These are phyloP conservation scores for Rhyacophila brunnea DNA, from an alignment of 1,140 invertebrate genomes.

Conservation along the genomic window DNA sequence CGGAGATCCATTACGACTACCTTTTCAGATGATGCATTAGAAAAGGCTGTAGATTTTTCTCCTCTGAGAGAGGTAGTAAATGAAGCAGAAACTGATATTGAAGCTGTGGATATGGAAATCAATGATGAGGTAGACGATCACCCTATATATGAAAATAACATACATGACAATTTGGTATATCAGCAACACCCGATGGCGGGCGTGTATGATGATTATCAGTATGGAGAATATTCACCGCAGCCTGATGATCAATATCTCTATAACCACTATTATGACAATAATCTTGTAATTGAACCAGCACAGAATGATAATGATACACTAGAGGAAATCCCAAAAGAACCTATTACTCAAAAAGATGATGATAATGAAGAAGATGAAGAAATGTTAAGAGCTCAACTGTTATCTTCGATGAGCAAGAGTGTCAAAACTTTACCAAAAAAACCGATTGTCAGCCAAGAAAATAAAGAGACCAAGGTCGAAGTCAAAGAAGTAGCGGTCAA, in stretches of 20 bases:
- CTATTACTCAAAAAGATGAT: conserved; percentile 2
- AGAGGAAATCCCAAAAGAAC: too few relatives aligned
- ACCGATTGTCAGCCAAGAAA: not conserved
- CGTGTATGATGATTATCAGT: too few relatives aligned
- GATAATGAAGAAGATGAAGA: conserved; percentile 46
- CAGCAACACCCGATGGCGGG: too few relatives aligned
- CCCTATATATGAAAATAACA: conserved; percentile 25
- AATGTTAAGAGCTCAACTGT: conserved; percentile 46
- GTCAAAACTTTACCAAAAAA: not conserved
- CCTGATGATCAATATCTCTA: conserved; percentile 5
- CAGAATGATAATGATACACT: too few relatives aligned
- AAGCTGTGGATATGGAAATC: conserved; percentile 53
- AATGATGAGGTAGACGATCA: conserved; percentile 47
- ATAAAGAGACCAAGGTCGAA: not conserved
- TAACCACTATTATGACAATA: conserved; percentile 23
- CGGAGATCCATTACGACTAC: conserved; percentile 7
- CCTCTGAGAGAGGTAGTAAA: conserved; percentile 3
- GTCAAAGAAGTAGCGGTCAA: not conserved
- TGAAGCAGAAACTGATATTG: conserved; percentile 46
- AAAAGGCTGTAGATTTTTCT: not conserved
- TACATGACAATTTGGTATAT: not conserved
- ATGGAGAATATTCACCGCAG: not conserved
- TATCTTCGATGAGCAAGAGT: conserved; percentile 42
- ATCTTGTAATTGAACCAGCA: not conserved
- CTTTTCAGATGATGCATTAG: conserved; percentile 16